Conservation (phyloP, 2,888 invertebrate species). For the Rotaria magnacalcarata region DNA sequence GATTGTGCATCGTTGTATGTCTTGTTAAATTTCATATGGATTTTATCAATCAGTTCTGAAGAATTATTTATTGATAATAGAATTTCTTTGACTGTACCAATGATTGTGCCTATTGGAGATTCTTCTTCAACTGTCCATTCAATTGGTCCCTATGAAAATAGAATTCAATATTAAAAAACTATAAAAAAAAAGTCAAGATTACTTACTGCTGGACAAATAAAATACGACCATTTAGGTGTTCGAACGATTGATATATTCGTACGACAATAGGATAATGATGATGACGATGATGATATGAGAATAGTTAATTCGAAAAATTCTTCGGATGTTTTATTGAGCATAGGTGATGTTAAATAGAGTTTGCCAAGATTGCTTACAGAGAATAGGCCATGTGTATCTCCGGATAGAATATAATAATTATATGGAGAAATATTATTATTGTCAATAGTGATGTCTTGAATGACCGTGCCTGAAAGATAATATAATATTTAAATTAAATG, state of each 20-base stretch:
- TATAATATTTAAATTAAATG: no score
- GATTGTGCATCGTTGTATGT: not conserved
- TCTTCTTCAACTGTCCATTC: not conserved
- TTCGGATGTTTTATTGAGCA: not conserved
- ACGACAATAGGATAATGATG: not conserved
- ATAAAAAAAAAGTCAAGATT: not conserved
- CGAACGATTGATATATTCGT: not conserved
- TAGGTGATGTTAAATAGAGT: conserved; percentile 1
- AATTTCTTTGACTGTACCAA: not conserved
- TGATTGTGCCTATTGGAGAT: not conserved
- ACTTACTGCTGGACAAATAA: conserved; percentile 5
- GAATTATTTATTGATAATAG: not conserved
- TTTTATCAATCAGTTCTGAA: not conserved
- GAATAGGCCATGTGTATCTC: not conserved
- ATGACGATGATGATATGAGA: not conserved
- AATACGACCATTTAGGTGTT: not conserved
- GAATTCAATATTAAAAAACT: no score
- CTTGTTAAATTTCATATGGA: not conserved
- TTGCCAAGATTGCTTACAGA: not conserved
- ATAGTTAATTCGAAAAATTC: conserved; percentile 11
- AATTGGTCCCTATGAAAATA: not conserved
- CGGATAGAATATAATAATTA: not conserved
- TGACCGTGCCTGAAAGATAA: not conserved
- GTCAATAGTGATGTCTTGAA: not conserved
- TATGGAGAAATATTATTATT: not conserved